Evolutionary conservation across 2,888 invertebrate species (phyloP).

Genomic region (Adela reaumurella): DNA sequence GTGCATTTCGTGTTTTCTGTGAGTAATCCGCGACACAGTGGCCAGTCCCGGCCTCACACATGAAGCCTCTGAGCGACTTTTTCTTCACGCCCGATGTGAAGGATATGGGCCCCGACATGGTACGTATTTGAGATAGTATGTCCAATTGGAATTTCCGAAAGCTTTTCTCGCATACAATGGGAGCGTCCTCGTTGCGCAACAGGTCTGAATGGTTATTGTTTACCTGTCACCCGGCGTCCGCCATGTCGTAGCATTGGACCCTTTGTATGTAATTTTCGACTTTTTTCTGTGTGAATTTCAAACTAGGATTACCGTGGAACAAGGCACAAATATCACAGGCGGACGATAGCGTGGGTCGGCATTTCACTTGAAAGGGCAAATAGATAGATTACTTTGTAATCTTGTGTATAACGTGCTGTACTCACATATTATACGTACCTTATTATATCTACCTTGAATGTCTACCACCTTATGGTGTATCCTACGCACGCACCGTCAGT

Average conservation of each 20-base stretch:
- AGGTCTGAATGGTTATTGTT: constrained; percentile 60
- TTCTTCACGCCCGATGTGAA: constrained; percentile 71
- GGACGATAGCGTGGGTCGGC: no score
- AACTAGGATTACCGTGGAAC: no score
- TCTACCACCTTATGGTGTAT: no score
- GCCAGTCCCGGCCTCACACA: constrained; percentile 28
- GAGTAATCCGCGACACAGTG: not conserved
- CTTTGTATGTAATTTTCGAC: not conserved
- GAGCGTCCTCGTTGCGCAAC: constrained; percentile 45
- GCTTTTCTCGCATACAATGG: constrained; percentile 16
- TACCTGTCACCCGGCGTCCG: constrained; percentile 59
- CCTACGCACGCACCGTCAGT: no score
- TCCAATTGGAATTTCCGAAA: no score
- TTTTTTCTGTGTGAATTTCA: no score
- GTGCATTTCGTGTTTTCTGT: not conserved
- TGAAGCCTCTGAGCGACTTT: constrained; percentile 67
- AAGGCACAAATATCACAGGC: no score
- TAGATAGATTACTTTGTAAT: no score
- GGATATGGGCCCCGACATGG: constrained; percentile 81
- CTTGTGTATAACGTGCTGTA: no score
- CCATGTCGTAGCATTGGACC: constrained; percentile 37
- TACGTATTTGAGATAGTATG: constrained; percentile 31
- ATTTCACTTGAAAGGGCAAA: no score
- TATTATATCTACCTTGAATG: no score
- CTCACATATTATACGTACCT: no score